Evolutionary conservation across 1,140 invertebrate genomes (phyloP).

Genomic region (Leucophenga varia): DNA sequence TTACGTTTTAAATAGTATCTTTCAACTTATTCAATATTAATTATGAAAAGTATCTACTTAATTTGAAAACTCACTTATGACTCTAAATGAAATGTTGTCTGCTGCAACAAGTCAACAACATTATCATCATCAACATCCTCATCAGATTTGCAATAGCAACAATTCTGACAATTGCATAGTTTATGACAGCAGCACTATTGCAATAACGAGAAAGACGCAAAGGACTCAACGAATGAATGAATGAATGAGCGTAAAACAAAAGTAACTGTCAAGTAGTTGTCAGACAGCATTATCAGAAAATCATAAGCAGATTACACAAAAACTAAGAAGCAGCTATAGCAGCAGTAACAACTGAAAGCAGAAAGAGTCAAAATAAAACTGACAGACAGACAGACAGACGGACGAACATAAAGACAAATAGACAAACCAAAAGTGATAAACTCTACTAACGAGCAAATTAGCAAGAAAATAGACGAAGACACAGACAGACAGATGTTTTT

Average conservation of each 20-base stretch:
- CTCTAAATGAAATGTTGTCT: no score
- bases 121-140: background rate
- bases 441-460: background rate
- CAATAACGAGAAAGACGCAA: background rate
- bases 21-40: no score
- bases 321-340: conserved; percentile 3
- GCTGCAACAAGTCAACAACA: background rate
- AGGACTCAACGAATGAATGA: background rate
- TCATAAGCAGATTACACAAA: conserved; percentile 8
- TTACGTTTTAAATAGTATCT: no score
- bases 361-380: conserved; percentile 2
- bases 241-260: background rate
- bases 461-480: background rate
- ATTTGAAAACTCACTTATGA: no score
- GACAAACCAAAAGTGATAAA: background rate
- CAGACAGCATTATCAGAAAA: conserved; percentile 6
- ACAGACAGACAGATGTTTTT: background rate
- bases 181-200: background rate
- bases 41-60: no score
- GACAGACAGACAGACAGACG: background rate
- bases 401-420: background rate
- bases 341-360: background rate
- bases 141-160: background rate
- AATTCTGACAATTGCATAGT: background rate
- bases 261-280: conserved; percentile 11